A percentile compares a stretch with the other conserved stretches of the same genome.
Evolutionary conservation across 2,797 vertebrate genomes (phyloP).

Genomic region (Lacerta agilis): DNA sequence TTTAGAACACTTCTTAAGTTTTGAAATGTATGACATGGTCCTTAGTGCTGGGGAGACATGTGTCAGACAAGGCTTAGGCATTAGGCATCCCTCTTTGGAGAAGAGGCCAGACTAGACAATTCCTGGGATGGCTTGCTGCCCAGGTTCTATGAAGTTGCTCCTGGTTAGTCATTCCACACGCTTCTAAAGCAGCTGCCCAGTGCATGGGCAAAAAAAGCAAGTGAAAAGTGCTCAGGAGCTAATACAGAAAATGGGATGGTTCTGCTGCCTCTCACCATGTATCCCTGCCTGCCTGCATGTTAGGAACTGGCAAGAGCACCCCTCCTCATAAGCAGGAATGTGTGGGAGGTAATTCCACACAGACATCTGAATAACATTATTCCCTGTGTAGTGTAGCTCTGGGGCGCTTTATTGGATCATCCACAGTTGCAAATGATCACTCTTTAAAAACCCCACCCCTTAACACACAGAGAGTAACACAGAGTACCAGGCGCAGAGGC

Average conservation of each 20-base stretch:
- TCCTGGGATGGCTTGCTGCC: neutral
- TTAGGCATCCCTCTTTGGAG: neutral
- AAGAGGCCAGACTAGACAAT: neutral
- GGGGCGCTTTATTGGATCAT: neutral
- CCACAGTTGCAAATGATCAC: neutral
- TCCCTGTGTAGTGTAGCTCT: neutral
- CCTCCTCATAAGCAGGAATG: neutral
- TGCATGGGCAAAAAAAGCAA: neutral
- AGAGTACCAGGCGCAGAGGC: neutral
- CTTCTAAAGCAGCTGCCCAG: neutral
- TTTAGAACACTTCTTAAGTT: neutral
- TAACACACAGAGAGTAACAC: neutral
- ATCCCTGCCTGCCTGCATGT: neutral
- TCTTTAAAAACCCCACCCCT: neutral
- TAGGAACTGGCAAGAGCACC: neutral
- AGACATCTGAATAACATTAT: neutral
- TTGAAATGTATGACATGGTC: neutral
- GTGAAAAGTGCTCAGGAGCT: neutral
- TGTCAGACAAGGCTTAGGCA: neutral
- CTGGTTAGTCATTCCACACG: neutral
- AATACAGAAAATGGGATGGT: neutral
- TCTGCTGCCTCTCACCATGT: neutral
- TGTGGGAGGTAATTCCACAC: neutral
- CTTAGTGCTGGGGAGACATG: neutral
- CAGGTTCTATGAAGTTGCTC: too few species aligned